Percentiles rank a stretch among this genome's conserved stretches.
Evolutionary conservation across 2,113 vertebrate genomes (phyloP).

Genomic region (Tachysurus fulvidraco): DNA sequence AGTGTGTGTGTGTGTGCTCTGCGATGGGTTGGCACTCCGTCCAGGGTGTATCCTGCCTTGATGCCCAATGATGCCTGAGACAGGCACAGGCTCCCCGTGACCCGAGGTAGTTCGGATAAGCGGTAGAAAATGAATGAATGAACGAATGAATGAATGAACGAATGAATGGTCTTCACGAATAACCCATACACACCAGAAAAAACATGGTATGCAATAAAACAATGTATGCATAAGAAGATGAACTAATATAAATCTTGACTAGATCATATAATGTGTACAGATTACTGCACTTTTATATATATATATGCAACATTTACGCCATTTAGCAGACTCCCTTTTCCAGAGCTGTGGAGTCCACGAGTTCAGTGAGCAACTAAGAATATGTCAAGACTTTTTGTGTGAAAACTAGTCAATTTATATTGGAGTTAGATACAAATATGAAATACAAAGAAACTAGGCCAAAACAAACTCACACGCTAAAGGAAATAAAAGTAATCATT

Average conservation of each 20-base stretch:
- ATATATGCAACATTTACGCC: not conserved
- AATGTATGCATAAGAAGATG: not conserved
- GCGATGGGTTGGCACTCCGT: too few relatives aligned
- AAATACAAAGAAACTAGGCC: not conserved
- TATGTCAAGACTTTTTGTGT: not conserved
- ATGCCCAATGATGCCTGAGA: too few relatives aligned
- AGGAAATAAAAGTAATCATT: not conserved
- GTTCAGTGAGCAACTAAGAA: not conserved
- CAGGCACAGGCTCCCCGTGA: too few relatives aligned
- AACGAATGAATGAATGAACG: too few relatives aligned
- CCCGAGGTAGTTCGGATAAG: too few relatives aligned
- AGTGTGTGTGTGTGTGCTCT: too few relatives aligned
- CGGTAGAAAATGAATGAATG: too few relatives aligned
- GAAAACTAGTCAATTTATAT: not conserved
- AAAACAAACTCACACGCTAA: not conserved
- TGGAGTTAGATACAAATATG: not conserved
- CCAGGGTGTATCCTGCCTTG: too few relatives aligned
- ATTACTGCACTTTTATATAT: not conserved
- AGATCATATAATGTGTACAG: not conserved
- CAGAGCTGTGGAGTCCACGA: not conserved
- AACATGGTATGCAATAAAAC: too few relatives aligned
- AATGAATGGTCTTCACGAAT: not conserved
- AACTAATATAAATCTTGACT: not conserved
- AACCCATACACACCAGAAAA: not conserved
- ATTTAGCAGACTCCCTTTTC: not conserved